Conservation (phyloP, 2,888 invertebrate species). For the Protonemura montana region DNA sequence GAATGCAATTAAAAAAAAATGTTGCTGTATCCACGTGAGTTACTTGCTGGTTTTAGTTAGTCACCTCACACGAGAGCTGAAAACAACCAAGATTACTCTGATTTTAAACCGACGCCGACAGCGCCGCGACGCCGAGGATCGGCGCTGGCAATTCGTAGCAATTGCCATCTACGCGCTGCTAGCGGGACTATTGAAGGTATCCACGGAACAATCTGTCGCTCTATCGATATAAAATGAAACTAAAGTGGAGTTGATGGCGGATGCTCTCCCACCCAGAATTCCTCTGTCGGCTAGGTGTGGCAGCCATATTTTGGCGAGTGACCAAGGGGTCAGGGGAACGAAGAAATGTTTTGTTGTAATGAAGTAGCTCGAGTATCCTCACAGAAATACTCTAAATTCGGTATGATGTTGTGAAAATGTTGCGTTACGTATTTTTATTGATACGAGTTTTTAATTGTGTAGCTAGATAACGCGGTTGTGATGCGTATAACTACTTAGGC, state of each 20-base stretch:
- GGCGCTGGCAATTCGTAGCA: neutral
- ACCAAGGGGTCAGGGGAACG: conserved; percentile 52
- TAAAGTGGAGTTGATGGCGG: conserved; percentile 20
- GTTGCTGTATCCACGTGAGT: no score
- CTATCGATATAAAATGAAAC: conserved; percentile 18
- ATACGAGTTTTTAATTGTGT: neutral
- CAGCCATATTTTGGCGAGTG: conserved; percentile 55
- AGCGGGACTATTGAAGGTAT: neutral
- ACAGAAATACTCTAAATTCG: conserved; percentile 32
- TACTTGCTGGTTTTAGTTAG: no score
- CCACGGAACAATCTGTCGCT: neutral
- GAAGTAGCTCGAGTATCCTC: conserved; percentile 42
- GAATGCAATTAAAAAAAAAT: no score
- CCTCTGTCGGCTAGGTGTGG: conserved; percentile 54
- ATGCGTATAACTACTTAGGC: neutral
- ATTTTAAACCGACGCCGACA: neutral
- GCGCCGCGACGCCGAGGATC: neutral
- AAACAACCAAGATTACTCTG: neutral
- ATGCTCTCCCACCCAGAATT: conserved; percentile 53
- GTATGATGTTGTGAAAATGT: conserved; percentile 34
- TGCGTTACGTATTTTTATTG: conserved; percentile 7
- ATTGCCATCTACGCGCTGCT: neutral
- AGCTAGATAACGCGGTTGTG: neutral
- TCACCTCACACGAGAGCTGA: no score
- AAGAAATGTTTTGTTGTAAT: conserved; percentile 48